Percentiles rank a stretch among this genome's conserved stretches.
Evolutionary conservation across 2,797 vertebrate species (phyloP).

Genomic region (Xerus rutilus): DNA sequence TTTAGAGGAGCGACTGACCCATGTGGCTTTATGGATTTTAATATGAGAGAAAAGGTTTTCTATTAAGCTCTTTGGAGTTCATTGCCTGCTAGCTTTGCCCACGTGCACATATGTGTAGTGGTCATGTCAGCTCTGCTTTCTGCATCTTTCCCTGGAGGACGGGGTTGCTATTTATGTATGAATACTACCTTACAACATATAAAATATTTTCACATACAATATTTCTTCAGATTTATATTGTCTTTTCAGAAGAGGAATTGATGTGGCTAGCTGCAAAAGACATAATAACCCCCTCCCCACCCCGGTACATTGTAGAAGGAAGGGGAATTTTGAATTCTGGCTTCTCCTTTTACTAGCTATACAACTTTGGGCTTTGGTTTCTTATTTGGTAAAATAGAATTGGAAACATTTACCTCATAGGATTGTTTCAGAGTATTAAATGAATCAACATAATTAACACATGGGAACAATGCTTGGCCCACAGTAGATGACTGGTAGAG

Average conservation of each 20-base stretch:
- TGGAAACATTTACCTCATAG: constrained; percentile 51
- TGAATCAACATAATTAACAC: constrained; percentile 61
- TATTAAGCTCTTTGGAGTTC: constrained; percentile 25
- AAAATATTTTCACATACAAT: not conserved
- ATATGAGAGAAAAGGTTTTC: constrained; percentile 22
- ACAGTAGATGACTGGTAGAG: not conserved
- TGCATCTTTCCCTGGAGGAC: constrained; percentile 2
- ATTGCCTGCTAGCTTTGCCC: not conserved
- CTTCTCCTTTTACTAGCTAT: constrained; percentile 3
- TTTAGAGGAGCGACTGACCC: constrained; percentile 2
- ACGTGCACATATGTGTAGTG: not conserved
- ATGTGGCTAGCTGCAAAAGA: not conserved
- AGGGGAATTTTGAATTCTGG: constrained; percentile 31
- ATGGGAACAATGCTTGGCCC: constrained; percentile 12
- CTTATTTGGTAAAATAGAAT: constrained; percentile 59
- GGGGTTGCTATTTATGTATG: not conserved
- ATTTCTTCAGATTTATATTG: constrained; percentile 12
- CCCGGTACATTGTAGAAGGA: not conserved
- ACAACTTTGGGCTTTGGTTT: constrained; percentile 49
- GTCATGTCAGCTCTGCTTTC: not conserved
- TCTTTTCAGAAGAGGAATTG: constrained; percentile 16
- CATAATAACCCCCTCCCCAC: not conserved
- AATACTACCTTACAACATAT: not conserved
- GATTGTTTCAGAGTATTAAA: constrained; percentile 51
- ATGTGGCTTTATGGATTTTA: not conserved